Conservation (phyloP, 1,140 invertebrate genomes). For the Bombus picipes region DNA sequence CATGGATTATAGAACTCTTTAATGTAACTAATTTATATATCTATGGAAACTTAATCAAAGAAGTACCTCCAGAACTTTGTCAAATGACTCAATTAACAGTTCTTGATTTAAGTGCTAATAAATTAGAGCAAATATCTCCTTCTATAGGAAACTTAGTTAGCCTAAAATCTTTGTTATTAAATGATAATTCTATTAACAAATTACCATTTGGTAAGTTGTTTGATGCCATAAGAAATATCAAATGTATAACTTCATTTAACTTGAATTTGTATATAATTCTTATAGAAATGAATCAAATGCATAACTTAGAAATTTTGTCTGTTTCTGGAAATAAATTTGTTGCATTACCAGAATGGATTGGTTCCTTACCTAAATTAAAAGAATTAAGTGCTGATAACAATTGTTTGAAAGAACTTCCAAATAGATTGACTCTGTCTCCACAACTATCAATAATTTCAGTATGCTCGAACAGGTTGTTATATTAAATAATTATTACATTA, state of each 20-base stretch:
- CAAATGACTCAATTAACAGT: conserved; percentile 68
- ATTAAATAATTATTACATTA: conserved; percentile 10
- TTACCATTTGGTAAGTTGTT: conserved; percentile 67
- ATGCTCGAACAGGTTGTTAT: conserved; percentile 72
- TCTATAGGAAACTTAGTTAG: conserved; percentile 63
- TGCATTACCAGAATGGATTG: conserved; percentile 74
- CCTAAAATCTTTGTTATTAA: conserved; percentile 66
- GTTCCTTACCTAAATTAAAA: conserved; percentile 70
- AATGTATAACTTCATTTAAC: conserved; percentile 17
- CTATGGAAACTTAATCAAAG: conserved; percentile 71
- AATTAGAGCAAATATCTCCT: conserved; percentile 62
- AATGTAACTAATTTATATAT: conserved; percentile 76
- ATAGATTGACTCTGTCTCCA: conserved; percentile 72
- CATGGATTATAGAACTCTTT: conserved; percentile 72
- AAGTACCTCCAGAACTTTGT: conserved; percentile 67
- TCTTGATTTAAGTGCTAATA: conserved; percentile 74
- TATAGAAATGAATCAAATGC: conserved; percentile 69
- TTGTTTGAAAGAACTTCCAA: conserved; percentile 74
- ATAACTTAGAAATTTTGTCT: conserved; percentile 70
- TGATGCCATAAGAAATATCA: neutral
- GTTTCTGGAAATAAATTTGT: conserved; percentile 72
- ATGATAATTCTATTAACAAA: conserved; percentile 71
- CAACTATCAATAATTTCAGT: conserved; percentile 71
- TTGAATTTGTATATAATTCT: conserved; percentile 8
- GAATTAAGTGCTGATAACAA: conserved; percentile 75